Evolutionary conservation across 2,797 vertebrate genomes (phyloP), one percentile per base, ranked within the genome.

Genomic region (Numenius phaeopus): DNA sequence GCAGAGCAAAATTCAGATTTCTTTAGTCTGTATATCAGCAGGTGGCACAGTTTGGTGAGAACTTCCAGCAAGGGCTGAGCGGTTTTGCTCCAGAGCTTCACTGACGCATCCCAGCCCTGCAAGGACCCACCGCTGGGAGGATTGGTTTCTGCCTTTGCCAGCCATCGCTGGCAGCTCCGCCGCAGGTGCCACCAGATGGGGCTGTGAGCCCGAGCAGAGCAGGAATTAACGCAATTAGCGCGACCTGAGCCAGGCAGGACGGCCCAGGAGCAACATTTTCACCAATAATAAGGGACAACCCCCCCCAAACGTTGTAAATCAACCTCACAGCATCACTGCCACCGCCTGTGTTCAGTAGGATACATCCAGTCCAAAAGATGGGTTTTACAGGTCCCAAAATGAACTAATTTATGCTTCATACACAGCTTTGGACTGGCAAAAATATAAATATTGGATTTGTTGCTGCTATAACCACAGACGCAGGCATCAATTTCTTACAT

Each of bases 181-280:
- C n/a, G 7, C 27, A 21, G 49, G 46, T 69, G 90, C 97, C 98
- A 97, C 97, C 95, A 98, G 98, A 94, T 98, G 98, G 96, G 93
- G 97, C 92, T 96, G 75, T 47, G 83, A 84, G 91, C 46, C 96
- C 29, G 81, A 89, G 89, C 70, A 93, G 87, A 92, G 83, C 85
- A n/a, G 37, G 83, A 86, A 80, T 91, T 80, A 95, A 94, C 0
- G 9, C 65, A 73, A 95, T 95, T 78, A 90, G 42, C 6, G 39
- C 1, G 15, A 71, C 57, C 71, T 2, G 2, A 65, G 76, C n/a
- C 5, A 50, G 55, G 67, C 40, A 37, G n/a, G 14, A n/a, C 1
- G 3, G 44, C 24, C 62, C 29, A 61, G 42, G 32, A 91, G 59
- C 23, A 72, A 52, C 39, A 3, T 42, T 72, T 59, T 54, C 37